These are phyloP conservation scores for Pogonomyrmex barbatus DNA, from an alignment of 1,140 invertebrate species.

Conservation along the genomic window DNA sequence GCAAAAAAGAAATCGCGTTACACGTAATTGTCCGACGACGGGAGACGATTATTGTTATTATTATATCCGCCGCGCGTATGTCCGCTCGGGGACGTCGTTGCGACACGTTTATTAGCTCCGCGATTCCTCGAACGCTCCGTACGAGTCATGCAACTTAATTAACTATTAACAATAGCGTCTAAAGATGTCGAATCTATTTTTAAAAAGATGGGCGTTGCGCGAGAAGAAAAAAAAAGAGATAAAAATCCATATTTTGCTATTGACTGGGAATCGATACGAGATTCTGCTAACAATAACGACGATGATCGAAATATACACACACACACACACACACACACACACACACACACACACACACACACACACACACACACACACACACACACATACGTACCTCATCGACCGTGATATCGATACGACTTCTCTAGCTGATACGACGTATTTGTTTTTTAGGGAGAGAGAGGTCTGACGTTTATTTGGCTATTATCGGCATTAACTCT, in stretches of 20 bases:
- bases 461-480: conserved; percentile 82
- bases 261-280: conserved; percentile 76
- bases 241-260: conserved; percentile 85
- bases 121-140: conserved; percentile 68
- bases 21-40: conserved; percentile 63
- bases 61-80: conserved; percentile 22
- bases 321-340: neutral
- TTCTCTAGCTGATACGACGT: conserved; percentile 82
- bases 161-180: conserved; percentile 82
- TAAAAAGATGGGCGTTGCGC: conserved; percentile 79
- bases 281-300: conserved; percentile 81
- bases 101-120: conserved; percentile 59
- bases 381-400: conserved; percentile 84
- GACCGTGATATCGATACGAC: conserved; percentile 84
- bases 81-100: conserved; percentile 45
- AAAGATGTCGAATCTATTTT: conserved; percentile 85
- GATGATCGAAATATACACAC: conserved; percentile 74
- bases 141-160: conserved; percentile 78
- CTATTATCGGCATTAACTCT: conserved; percentile 74
- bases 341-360: conserved; percentile 30
- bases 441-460: conserved; percentile 81
- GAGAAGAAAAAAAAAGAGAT: conserved; percentile 71
- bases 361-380: conserved; percentile 60
- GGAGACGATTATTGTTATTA: conserved; percentile 61
- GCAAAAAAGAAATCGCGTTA: conserved; percentile 44